A percentile compares a stretch with the other conserved stretches of the same genome.
phyloP scores from a whole-genome alignment of 2,797 vertebrate species.

The Alouatta caraya region DNA sequence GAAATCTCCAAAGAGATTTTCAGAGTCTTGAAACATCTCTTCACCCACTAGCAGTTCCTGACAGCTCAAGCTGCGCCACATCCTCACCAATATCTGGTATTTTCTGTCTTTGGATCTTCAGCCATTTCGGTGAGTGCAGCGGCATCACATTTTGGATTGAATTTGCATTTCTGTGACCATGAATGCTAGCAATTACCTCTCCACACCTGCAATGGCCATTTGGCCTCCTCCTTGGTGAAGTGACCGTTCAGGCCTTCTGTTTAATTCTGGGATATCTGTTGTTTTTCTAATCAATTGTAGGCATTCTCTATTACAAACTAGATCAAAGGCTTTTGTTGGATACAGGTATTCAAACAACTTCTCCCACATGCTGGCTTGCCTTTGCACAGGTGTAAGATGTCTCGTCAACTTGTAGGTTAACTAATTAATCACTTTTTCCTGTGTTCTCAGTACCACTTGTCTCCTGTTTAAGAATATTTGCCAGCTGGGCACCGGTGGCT shows the following conservation, averaged over 20 bases:
- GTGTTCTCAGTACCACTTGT: neutral
- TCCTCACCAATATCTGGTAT: fast-evolving
- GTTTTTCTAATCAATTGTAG: neutral
- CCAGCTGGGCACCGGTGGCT: neutral
- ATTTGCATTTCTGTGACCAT: neutral
- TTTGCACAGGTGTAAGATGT: fast-evolving
- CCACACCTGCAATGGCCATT: no score
- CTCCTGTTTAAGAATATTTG: neutral
- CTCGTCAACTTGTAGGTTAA: neutral
- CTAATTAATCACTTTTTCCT: neutral
- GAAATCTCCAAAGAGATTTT: fast-evolving
- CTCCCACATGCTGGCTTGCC: neutral
- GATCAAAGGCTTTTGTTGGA: neutral
- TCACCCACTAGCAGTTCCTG: fast-evolving
- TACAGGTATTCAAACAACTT: fast-evolving
- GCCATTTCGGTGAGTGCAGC: neutral
- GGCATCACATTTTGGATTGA: neutral
- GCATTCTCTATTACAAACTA: fast-evolving
- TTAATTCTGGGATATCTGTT: neutral
- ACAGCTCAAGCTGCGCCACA: fast-evolving
- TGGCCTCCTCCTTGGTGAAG: neutral
- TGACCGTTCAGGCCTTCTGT: neutral
- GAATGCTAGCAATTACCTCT: neutral
- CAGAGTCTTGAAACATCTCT: fast-evolving
- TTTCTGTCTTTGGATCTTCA: neutral